Conservation (phyloP, 2,888 invertebrate genomes). For the Fragum whitleyi region DNA sequence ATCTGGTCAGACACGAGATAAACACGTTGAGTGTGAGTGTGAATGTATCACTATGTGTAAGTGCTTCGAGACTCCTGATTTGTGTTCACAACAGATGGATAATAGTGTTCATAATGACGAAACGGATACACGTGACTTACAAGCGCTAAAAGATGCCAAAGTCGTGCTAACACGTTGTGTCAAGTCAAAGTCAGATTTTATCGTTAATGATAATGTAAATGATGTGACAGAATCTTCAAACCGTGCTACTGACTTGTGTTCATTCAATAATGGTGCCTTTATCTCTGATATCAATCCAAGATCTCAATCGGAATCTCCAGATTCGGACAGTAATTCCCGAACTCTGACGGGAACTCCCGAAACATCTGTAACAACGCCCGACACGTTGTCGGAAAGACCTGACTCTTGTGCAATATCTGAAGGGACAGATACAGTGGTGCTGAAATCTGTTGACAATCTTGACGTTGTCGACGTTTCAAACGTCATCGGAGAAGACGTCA, state of each 20-base stretch:
- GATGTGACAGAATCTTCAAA: slow-evolving; percentile 46
- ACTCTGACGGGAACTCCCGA: slow-evolving; percentile 63
- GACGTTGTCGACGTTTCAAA: neutral
- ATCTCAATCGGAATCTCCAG: slow-evolving; percentile 16
- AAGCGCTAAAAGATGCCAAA: slow-evolving; percentile 46
- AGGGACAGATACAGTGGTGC: neutral
- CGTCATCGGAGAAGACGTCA: neutral
- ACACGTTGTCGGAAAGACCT: slow-evolving; percentile 52
- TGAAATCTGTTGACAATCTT: neutral
- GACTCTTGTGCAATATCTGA: slow-evolving; percentile 58
- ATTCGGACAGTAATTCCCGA: slow-evolving; percentile 47
- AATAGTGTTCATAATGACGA: slow-evolving; percentile 9
- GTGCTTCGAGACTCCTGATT: neutral
- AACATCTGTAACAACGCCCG: slow-evolving; percentile 48
- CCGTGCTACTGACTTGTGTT: slow-evolving; percentile 54
- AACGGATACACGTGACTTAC: neutral
- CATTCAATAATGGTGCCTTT: slow-evolving; percentile 49
- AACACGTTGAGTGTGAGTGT: neutral
- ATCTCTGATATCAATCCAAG: neutral
- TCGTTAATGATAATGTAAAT: slow-evolving; percentile 25
- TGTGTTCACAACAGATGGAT: slow-evolving; percentile 5
- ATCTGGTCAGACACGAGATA: neutral
- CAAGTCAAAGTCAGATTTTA: slow-evolving; percentile 52
- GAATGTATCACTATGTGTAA: neutral
- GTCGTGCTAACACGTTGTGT: slow-evolving; percentile 64